These are phyloP conservation scores for Mesorhabditis belari DNA, from an alignment of 2,888 invertebrate species.

Conservation along the genomic window DNA sequence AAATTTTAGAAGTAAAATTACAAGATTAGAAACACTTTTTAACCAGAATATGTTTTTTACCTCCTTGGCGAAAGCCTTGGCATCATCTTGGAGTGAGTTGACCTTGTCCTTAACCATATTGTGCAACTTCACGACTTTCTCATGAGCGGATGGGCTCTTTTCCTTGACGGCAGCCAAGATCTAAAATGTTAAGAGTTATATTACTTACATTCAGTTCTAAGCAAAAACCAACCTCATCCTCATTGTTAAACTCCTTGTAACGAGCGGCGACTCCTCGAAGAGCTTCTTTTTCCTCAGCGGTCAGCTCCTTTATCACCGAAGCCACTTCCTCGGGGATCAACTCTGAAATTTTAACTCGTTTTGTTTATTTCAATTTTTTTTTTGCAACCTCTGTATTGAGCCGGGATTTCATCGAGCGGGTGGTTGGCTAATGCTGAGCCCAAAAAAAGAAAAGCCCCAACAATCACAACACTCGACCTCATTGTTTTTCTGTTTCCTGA, in stretches of 20 bases:
- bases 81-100: conserved; percentile 4
- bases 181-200: background rate
- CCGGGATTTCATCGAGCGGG: too few relatives aligned
- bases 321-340: conserved; percentile 6
- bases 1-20: too few relatives aligned
- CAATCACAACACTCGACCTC: too few relatives aligned
- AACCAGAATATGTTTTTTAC: too few relatives aligned
- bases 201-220: background rate
- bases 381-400: too few relatives aligned
- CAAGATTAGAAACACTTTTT: too few relatives aligned
- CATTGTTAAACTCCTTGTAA: conserved; percentile 1
- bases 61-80: conserved; percentile 11
- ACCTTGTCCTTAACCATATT: conserved; percentile 7
- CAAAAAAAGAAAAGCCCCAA: too few relatives aligned
- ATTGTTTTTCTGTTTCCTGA: too few relatives aligned
- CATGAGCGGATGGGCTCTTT: conserved; percentile 5
- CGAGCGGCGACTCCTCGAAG: conserved; percentile 3
- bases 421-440: too few relatives aligned
- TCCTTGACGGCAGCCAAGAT: conserved; percentile 2
- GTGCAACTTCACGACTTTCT: conserved; percentile 11
- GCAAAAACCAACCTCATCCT: conserved; percentile 1
- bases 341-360: background rate
- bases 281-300: conserved; percentile 4
- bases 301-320: conserved; percentile 2
- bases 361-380: background rate